These are phyloP conservation scores for Steinernema feltiae DNA, from an alignment of 1,140 invertebrate species.

Conservation along the genomic window DNA sequence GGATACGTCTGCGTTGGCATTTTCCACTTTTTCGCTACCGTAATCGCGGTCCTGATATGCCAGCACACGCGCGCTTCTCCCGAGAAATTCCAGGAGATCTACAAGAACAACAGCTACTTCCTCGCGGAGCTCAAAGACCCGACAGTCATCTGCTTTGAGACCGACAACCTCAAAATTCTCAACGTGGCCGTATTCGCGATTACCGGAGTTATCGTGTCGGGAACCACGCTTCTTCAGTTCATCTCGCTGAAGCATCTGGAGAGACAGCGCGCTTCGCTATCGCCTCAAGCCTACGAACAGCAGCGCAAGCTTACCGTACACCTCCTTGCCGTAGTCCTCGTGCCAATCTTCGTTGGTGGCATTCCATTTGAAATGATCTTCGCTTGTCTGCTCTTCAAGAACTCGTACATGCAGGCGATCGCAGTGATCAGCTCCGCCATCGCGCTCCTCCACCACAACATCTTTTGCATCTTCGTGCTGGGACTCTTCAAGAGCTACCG, in stretches of 20 bases:
- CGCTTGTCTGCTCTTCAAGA: not conserved
- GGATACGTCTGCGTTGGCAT: not conserved
- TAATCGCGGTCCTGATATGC: not conserved
- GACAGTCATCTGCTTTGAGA: not conserved
- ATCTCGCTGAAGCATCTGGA: not conserved
- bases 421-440: not conserved
- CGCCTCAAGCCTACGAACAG: not conserved
- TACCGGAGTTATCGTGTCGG: not conserved
- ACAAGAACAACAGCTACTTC: not conserved
- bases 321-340: not conserved
- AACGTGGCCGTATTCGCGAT: not conserved
- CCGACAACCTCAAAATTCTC: not conserved
- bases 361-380: not conserved
- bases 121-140: not conserved
- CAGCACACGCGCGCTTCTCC: not conserved
- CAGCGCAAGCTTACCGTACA: not conserved
- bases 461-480: not conserved
- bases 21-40: not conserved
- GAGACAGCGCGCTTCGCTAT: not conserved
- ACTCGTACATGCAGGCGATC: not conserved
- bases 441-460: not conserved
- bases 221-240: not conserved
- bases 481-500: not conserved
- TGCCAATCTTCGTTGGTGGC: not conserved
- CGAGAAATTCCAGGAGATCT: not conserved